Percentiles rank a stretch among this genome's conserved stretches.
These are phyloP conservation scores for Anguilla anguilla DNA, from an alignment of 2,797 vertebrate genomes.

Conservation along the genomic window DNA sequence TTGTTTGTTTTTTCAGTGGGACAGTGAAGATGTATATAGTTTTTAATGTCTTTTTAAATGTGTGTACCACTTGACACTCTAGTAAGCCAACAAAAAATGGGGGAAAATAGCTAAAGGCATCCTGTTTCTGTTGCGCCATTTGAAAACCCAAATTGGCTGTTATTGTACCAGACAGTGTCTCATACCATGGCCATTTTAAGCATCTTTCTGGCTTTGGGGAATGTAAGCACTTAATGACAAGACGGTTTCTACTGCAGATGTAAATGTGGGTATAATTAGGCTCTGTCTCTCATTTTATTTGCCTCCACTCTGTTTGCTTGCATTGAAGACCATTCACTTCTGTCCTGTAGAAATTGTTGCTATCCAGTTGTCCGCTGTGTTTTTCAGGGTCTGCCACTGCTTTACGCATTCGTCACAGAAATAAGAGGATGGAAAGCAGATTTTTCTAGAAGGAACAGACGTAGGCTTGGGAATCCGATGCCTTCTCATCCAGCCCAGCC, in stretches of 20 bases:
- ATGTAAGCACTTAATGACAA: slow-evolving; percentile 25
- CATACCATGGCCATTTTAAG: slow-evolving; percentile 11
- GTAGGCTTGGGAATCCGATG: not conserved
- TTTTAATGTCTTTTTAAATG: slow-evolving; percentile 26
- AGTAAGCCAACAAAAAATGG: slow-evolving; percentile 23
- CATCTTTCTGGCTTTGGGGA: slow-evolving; percentile 21
- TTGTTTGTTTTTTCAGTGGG: slow-evolving; percentile 15
- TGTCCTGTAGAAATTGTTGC: slow-evolving; percentile 20
- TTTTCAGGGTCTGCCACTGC: slow-evolving; percentile 18
- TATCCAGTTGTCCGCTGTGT: not conserved
- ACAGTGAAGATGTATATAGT: slow-evolving; percentile 24
- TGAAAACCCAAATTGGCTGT: not conserved
- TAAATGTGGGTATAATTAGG: not conserved
- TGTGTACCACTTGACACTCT: slow-evolving; percentile 29
- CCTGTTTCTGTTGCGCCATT: slow-evolving; percentile 17
- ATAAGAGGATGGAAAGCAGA: not conserved
- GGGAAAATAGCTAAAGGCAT: not conserved
- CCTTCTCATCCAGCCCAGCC: not conserved
- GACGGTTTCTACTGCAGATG: slow-evolving; percentile 18
- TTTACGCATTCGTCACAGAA: slow-evolving; percentile 21
- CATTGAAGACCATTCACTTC: not conserved
- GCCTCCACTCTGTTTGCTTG: not conserved
- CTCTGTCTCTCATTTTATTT: not conserved
- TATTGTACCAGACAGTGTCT: not conserved
- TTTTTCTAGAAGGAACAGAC: not conserved